Percentiles rank a stretch among this genome's conserved stretches.
phyloP scores from a whole-genome alignment of 1,140 invertebrate genomes.

The Idris sp. region DNA sequence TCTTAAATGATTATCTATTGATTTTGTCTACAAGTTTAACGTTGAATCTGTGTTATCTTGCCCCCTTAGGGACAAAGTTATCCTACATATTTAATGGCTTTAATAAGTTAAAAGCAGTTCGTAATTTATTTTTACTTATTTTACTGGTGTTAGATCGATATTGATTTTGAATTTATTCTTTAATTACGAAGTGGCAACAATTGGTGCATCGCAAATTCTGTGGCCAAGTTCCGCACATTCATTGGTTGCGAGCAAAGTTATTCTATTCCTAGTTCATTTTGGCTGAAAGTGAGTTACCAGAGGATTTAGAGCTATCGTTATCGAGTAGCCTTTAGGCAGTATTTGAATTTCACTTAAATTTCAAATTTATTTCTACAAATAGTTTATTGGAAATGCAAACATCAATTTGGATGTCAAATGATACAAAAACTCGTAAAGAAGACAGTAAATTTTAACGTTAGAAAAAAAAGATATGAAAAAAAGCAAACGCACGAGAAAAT shows the following conservation, averaged over 20 bases:
- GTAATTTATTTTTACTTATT: conserved; percentile 26
- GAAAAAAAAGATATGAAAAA: conserved; percentile 19
- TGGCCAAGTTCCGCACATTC: neutral
- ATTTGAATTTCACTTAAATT: conserved; percentile 47
- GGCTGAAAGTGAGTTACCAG: conserved; percentile 19
- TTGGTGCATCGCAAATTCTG: neutral
- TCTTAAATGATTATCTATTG: conserved; percentile 32
- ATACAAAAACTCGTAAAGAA: conserved; percentile 35
- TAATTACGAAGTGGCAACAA: conserved; percentile 15
- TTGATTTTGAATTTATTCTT: conserved; percentile 8
- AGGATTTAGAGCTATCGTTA: conserved; percentile 39
- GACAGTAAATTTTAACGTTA: conserved; percentile 46
- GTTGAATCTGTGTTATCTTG: conserved; percentile 21
- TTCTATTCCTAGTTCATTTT: conserved; percentile 26
- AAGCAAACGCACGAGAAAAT: conserved; percentile 1
- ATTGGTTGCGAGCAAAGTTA: conserved; percentile 12
- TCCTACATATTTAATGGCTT: conserved; percentile 25
- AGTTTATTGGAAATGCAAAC: conserved; percentile 35
- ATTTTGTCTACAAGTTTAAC: conserved; percentile 28
- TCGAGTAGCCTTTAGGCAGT: conserved; percentile 44
- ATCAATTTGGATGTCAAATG: conserved; percentile 21
- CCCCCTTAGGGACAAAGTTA: conserved; percentile 30
- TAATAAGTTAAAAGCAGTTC: conserved; percentile 28
- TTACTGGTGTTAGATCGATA: conserved; percentile 5
- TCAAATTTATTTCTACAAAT: conserved; percentile 29